Base-by-base conservation (phyloP, 2,113 vertebrate genomes). In the Podilymbus podiceps region DNA sequence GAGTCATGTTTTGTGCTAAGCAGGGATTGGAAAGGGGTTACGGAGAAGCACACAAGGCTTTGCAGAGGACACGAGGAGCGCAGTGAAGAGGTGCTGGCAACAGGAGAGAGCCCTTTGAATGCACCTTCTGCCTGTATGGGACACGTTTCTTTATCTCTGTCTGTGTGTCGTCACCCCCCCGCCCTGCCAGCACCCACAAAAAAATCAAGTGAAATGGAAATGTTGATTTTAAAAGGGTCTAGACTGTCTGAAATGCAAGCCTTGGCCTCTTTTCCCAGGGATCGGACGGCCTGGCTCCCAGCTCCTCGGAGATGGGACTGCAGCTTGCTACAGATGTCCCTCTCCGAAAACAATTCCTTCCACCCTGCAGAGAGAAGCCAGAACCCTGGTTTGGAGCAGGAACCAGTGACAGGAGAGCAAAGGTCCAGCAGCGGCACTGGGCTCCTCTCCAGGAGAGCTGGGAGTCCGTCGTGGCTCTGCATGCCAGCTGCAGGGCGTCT, bases 341-440 rank as follows among this genome's bases (percentile, higher is more conserved):
- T 38, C 38, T 38, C 38, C 9, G 38, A 38, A 38, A 38, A 22
- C 6, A 47, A 7, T 30, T 53, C 4, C 27, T 75, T 33, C 40
- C 18, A 59, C 15, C 46, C 18, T 21, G 12, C 23, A 15, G 25
- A 49, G 31, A 33, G 69, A 46, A 72, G 35, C 24, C n/a, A 19
- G 24, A 20, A 17, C 25, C 64, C 67, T 5, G 6, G 15, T 50
- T n/a, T 35, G 58, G 40, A 81, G 53, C 47, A 67, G n/a, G 46
- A 81, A 12, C 12, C 40, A 55, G 44, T 5, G 52, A 46, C 3
- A 8, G 38, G 33, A 75, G 17, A 53, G 17, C 33, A 58, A 50
- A 31, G 0, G 0, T n/a, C 49, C 42, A 52, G 35, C 27, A 23
- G 49, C 2, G 4, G 21, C 22, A 7, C 28, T 15, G 38, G 49